Percentiles rank a stretch among this genome's conserved stretches.
phyloP scores from a whole-genome alignment of 2,797 vertebrate genomes.

The Myotis planiceps region DNA sequence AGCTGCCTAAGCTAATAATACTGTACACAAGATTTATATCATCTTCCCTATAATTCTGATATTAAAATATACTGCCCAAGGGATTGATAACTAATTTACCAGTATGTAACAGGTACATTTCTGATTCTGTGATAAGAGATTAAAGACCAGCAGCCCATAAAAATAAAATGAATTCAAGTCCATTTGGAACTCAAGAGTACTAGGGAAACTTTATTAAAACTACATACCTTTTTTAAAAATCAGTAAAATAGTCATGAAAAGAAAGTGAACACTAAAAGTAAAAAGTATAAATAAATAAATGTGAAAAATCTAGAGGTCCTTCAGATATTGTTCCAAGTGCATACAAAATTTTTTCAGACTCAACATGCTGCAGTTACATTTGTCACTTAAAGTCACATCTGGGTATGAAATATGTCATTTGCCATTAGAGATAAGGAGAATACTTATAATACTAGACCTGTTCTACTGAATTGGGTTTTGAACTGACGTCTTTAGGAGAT shows the following conservation, averaged over 20 bases:
- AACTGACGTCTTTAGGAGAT: slow-evolving; percentile 17
- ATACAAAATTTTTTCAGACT: slow-evolving; percentile 43
- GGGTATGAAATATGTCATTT: slow-evolving; percentile 7
- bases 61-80: slow-evolving; percentile 90
- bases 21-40: slow-evolving; percentile 89
- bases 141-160: slow-evolving; percentile 86
- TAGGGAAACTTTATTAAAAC: slow-evolving; percentile 79
- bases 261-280: slow-evolving; percentile 42
- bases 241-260: slow-evolving; percentile 70
- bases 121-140: slow-evolving; percentile 85
- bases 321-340: slow-evolving; percentile 35
- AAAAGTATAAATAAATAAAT: slow-evolving; percentile 57
- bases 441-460: background rate
- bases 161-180: slow-evolving; percentile 83
- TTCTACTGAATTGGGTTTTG: background rate
- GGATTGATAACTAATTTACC: slow-evolving; percentile 89
- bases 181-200: slow-evolving; percentile 78
- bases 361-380: background rate
- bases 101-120: slow-evolving; percentile 87
- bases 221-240: slow-evolving; percentile 63
- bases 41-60: slow-evolving; percentile 88
- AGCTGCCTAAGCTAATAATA: slow-evolving; percentile 91
- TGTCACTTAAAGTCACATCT: background rate
- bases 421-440: background rate
- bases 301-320: background rate